Conservation (phyloP, 2,888 invertebrate species). For the Bombylius major region DNA sequence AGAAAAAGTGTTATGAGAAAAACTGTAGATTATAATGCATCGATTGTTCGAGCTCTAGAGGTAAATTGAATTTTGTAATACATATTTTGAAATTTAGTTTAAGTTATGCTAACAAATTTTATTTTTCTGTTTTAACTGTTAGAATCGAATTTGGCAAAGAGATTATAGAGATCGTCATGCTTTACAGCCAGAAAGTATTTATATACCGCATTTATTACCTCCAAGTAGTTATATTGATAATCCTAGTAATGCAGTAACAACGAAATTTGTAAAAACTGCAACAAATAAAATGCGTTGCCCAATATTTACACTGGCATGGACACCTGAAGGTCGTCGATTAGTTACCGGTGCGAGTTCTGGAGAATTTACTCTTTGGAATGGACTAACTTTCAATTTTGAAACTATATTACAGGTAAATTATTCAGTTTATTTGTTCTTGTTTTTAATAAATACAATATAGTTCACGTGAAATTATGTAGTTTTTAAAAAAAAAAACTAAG, state of each 20-base stretch:
- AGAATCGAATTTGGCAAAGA: constrained; percentile 91
- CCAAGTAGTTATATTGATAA: constrained; percentile 90
- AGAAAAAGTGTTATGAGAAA: constrained; percentile 94
- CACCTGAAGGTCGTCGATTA: constrained; percentile 93
- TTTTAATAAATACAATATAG: too few relatives aligned
- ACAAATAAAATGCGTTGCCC: constrained; percentile 99
- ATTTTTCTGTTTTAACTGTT: background rate
- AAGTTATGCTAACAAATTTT: background rate
- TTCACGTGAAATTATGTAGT: too few relatives aligned
- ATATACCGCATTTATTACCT: constrained; percentile 84
- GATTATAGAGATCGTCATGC: constrained; percentile 80
- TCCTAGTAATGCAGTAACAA: constrained; percentile 91
- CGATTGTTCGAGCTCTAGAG: constrained; percentile 85
- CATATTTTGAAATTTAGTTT: background rate
- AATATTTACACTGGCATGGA: constrained; percentile 98
- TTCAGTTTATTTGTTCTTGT: too few relatives aligned
- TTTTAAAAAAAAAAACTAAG: too few relatives aligned
- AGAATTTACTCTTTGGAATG: constrained; percentile 99
- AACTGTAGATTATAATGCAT: constrained; percentile 95
- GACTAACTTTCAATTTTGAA: constrained; percentile 99
- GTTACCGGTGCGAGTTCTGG: constrained; percentile 99
- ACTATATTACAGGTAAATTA: constrained; percentile 87
- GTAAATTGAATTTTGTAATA: constrained; percentile 35
- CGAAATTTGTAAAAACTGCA: constrained; percentile 94
- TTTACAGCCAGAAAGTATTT: constrained; percentile 90